Conservation (phyloP, 2,888 invertebrate species). For the Trissolcus brochymenae region DNA sequence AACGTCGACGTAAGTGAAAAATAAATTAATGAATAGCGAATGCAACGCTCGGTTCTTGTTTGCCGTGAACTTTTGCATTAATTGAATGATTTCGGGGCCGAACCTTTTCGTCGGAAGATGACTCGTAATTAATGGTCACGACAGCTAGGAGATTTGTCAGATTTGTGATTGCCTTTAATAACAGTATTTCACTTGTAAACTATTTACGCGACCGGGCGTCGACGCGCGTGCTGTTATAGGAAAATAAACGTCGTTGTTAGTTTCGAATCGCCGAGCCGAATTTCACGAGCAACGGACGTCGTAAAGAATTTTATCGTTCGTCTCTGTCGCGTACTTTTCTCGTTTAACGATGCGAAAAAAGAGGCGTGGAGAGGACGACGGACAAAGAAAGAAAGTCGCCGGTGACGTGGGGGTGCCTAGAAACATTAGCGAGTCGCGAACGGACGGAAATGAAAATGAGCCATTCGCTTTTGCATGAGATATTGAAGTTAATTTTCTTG, state of each 20-base stretch:
- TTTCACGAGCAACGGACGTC: constrained; percentile 56
- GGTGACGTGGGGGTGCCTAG: constrained; percentile 30
- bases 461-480: constrained; percentile 42
- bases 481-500: constrained; percentile 42
- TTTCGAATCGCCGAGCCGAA: constrained; percentile 47
- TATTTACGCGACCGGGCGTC: constrained; percentile 43
- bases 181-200: constrained; percentile 44
- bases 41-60: constrained; percentile 26
- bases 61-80: constrained; percentile 7
- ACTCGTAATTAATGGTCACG: constrained; percentile 12
- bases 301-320: constrained; percentile 57
- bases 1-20: constrained; percentile 12
- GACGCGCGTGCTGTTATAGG: constrained; percentile 49
- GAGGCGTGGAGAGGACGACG: constrained; percentile 41
- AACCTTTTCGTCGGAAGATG: constrained; percentile 17
- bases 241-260: constrained; percentile 56
- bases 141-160: constrained; percentile 22
- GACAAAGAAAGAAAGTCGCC: constrained; percentile 30
- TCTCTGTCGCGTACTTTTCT: constrained; percentile 56
- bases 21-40: constrained; percentile 49
- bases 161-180: constrained; percentile 27
- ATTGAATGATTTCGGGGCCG: constrained; percentile 5
- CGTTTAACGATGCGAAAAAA: constrained; percentile 58
- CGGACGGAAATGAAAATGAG: constrained; percentile 54
- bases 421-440: constrained; percentile 48